Percentiles rank a stretch among this genome's conserved stretches.
Evolutionary conservation across 2,113 vertebrate species (phyloP).

Genomic region (Otis tarda): DNA sequence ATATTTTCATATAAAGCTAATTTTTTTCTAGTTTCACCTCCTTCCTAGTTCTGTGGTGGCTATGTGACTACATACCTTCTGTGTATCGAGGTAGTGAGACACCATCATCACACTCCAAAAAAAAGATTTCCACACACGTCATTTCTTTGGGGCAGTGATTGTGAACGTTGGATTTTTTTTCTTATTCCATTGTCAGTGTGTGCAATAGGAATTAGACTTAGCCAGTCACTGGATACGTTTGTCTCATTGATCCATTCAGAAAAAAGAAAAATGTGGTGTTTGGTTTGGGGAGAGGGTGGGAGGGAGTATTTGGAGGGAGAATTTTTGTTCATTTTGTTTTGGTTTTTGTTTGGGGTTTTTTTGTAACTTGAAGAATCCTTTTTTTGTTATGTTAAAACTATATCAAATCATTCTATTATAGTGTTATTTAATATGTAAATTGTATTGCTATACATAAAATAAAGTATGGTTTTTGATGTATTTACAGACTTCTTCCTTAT

Average conservation of each 20-base stretch:
- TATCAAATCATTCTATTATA: conserved; percentile 98
- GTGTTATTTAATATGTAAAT: conserved; percentile 99
- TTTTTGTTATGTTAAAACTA: conserved; percentile 89
- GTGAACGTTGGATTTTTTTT: conserved; percentile 78
- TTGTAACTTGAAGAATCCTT: conserved; percentile 86
- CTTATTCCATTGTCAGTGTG: conserved; percentile 80
- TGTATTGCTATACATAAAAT: conserved; percentile 99
- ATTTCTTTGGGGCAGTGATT: conserved; percentile 89
- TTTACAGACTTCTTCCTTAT: conserved; percentile 68
- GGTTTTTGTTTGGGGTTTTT: conserved; percentile 74
- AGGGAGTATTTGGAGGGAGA: conserved; percentile 60
- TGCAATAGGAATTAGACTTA: conserved; percentile 84
- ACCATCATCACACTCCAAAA: conserved; percentile 78
- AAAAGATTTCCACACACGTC: conserved; percentile 72
- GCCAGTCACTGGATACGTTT: conserved; percentile 81
- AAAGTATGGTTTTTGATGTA: conserved; percentile 99
- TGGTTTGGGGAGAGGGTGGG: conserved; percentile 59
- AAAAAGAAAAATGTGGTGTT: conserved; percentile 74
- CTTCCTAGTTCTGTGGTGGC: conserved; percentile 81
- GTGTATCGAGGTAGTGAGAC: conserved; percentile 79
- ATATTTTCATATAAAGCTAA: conserved; percentile 91
- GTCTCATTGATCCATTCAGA: conserved; percentile 79
- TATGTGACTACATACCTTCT: conserved; percentile 79
- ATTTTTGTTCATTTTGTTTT: conserved; percentile 70
- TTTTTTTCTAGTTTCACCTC: conserved; percentile 88